Conservation (phyloP, 2,113 vertebrate genomes). For the Spermophilus dauricus region DNA sequence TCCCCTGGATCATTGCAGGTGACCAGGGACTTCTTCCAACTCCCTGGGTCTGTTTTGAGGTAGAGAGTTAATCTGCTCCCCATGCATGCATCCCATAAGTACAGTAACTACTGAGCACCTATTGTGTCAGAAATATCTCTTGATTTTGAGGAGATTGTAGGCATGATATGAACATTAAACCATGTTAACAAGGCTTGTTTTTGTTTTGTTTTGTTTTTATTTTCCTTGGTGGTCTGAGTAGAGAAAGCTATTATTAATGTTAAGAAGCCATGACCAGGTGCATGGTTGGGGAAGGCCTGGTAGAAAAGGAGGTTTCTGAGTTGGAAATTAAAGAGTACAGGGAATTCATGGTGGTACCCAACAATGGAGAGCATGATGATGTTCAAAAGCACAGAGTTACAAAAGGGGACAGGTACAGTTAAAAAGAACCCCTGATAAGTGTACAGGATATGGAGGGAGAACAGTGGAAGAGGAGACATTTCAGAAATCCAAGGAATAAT, state of each 20-base stretch:
- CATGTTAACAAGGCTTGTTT: not conserved
- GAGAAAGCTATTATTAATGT: not conserved
- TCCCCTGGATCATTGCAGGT: not conserved
- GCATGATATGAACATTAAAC: not conserved
- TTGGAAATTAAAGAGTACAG: not conserved
- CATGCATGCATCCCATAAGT: not conserved
- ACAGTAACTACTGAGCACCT: not conserved
- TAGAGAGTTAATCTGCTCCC: not conserved
- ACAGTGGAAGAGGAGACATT: not conserved
- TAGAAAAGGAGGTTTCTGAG: not conserved
- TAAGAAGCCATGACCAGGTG: not conserved
- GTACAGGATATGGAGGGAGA: not conserved
- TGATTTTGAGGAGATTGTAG: not conserved
- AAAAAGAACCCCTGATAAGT: not conserved
- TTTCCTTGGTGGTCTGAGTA: not conserved
- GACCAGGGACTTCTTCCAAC: not conserved
- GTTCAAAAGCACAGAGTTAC: not conserved
- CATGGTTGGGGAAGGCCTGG: not conserved
- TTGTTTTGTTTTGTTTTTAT: not conserved
- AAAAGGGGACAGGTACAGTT: not conserved
- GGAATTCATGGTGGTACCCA: not conserved
- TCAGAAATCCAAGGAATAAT: not conserved
- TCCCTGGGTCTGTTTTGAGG: not conserved
- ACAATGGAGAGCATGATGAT: not conserved
- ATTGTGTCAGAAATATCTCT: not conserved